Conservation (phyloP, 2,888 invertebrate species). For the Thymelicus sylvestris region DNA sequence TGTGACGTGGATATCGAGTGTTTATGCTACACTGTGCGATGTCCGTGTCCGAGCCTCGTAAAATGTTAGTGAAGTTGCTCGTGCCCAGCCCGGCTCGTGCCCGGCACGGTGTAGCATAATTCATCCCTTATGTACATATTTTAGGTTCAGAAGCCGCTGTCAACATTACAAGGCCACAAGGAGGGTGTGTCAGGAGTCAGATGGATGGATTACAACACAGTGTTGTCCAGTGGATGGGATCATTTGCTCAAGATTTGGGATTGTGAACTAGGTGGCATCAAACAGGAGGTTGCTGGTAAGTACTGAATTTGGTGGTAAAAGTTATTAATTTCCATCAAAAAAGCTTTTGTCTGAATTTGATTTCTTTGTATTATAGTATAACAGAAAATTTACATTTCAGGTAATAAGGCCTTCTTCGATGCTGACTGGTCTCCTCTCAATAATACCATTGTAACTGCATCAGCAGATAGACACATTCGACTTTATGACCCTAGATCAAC, state of each 20-base stretch:
- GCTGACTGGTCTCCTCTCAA: conserved; percentile 92
- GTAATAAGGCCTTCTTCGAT: conserved; percentile 96
- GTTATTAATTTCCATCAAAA: background rate
- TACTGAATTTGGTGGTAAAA: background rate
- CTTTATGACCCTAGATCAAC: conserved; percentile 96
- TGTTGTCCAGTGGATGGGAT: conserved; percentile 97
- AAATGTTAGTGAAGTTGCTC: too few species aligned
- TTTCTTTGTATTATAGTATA: too few species aligned
- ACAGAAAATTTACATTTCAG: conserved; percentile 55
- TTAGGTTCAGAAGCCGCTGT: conserved; percentile 87
- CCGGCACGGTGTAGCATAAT: too few species aligned
- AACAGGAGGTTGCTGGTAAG: conserved; percentile 89
- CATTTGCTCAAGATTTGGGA: conserved; percentile 98
- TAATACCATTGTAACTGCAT: conserved; percentile 91
- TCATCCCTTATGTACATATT: background rate
- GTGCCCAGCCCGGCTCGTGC: too few species aligned
- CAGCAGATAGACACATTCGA: conserved; percentile 95
- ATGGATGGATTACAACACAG: conserved; percentile 92
- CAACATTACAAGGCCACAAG: conserved; percentile 96
- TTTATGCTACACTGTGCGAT: too few species aligned
- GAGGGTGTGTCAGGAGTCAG: conserved; percentile 94
- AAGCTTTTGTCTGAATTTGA: too few species aligned
- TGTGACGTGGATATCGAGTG: too few species aligned
- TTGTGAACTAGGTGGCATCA: conserved; percentile 92
- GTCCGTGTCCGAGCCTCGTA: too few species aligned